These are phyloP conservation scores for Athalia circularis DNA, from an alignment of 2,888 invertebrate species.

Conservation along the genomic window DNA sequence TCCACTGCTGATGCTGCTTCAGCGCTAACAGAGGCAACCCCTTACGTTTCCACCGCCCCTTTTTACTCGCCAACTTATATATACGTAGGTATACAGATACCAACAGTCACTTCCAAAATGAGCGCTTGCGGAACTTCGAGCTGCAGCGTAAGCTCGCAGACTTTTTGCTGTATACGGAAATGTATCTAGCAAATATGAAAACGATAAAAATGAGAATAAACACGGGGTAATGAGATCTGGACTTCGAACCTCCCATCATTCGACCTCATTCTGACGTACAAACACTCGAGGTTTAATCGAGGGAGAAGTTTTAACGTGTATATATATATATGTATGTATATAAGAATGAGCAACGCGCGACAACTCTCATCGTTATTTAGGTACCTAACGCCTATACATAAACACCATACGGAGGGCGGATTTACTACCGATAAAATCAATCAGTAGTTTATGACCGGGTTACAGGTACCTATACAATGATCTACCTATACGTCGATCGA, in stretches of 20 bases:
- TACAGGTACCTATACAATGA: conserved; percentile 56
- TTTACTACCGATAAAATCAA: conserved; percentile 70
- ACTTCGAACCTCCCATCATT: neutral
- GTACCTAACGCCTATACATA: conserved; percentile 31
- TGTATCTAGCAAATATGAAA: neutral
- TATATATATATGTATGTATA: neutral
- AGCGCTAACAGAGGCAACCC: conserved; percentile 38
- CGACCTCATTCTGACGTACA: neutral
- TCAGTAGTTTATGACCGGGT: conserved; percentile 64
- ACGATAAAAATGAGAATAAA: no score
- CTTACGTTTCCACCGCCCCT: neutral
- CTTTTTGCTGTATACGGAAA: neutral
- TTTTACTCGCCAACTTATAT: neutral
- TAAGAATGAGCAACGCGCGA: conserved; percentile 10
- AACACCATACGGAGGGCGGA: conserved; percentile 56
- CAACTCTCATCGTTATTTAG: conserved; percentile 30
- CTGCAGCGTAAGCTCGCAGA: conserved; percentile 4
- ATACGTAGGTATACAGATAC: neutral
- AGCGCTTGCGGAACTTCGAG: neutral
- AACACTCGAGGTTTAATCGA: conserved; percentile 15
- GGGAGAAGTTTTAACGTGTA: conserved; percentile 4
- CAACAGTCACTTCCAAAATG: neutral
- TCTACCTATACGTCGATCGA: neutral
- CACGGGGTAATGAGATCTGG: neutral
- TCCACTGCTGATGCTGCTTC: no score